Conservation (phyloP, 2,113 vertebrate species). For the Forbesichthys papilliferus region DNA sequence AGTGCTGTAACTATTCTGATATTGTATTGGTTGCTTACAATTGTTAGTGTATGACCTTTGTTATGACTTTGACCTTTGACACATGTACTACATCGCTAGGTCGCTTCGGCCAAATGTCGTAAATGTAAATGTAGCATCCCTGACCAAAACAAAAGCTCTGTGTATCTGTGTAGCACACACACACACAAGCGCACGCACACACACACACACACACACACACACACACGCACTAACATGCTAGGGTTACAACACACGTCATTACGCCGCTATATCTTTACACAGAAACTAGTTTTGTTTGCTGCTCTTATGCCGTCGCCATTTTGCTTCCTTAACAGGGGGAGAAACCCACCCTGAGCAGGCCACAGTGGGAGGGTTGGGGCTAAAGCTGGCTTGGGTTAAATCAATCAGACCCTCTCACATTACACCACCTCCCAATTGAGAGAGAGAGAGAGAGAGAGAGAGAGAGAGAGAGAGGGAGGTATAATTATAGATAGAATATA, state of each 20-base stretch:
- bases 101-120: background rate
- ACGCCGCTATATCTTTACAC: background rate
- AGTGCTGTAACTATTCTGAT: too few species aligned
- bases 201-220: conserved; percentile 6
- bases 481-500: background rate
- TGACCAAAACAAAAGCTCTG: background rate
- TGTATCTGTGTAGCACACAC: background rate
- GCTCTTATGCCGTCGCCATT: too few species aligned
- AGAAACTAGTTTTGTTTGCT: background rate
- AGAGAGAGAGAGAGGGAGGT: background rate
- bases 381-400: conserved; percentile 15
- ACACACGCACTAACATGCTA: background rate
- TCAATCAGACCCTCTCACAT: background rate
- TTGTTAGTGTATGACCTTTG: too few species aligned
- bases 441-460: background rate
- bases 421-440: conserved; percentile 27
- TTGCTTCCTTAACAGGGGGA: background rate
- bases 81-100: too few species aligned
- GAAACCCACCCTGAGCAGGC: conserved; percentile 21
- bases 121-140: background rate
- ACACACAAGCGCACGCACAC: background rate
- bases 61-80: too few species aligned
- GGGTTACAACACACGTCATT: background rate
- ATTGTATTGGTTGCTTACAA: too few species aligned
- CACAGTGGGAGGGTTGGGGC: background rate